A percentile compares a stretch with the other conserved stretches of the same genome.
Evolutionary conservation across 2,888 invertebrate species (phyloP).

Genomic region (Ophioninae sp.): DNA sequence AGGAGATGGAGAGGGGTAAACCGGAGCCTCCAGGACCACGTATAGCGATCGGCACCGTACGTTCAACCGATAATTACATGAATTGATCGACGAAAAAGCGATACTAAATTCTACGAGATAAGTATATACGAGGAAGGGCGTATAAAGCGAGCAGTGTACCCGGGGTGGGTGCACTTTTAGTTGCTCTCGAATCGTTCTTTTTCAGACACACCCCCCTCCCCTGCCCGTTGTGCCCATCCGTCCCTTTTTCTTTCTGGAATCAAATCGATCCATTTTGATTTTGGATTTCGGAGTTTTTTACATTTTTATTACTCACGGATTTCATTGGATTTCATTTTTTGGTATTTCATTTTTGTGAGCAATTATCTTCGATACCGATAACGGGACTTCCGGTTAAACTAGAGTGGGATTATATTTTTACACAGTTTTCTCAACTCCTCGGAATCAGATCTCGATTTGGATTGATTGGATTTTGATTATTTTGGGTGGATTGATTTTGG

Average conservation of each 20-base stretch:
- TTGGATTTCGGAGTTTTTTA: no score
- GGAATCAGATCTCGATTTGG: no score
- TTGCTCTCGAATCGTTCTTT: not conserved
- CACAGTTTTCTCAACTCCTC: no score
- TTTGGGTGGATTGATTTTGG: no score
- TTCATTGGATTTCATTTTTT: no score
- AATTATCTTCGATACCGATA: no score
- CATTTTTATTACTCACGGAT: no score
- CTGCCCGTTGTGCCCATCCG: no score
- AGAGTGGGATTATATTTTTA: no score
- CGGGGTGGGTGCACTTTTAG: not conserved
- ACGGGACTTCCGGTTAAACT: no score
- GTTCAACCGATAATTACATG: constrained; percentile 59
- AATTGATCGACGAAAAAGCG: constrained; percentile 58
- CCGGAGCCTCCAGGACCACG: constrained; percentile 17
- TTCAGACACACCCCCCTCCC: not conserved
- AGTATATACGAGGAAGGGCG: constrained; percentile 26
- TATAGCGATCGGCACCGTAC: constrained; percentile 39
- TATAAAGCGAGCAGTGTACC: not conserved
- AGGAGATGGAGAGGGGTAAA: not conserved
- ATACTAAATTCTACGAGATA: constrained; percentile 48
- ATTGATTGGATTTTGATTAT: no score
- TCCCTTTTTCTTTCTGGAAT: not conserved
- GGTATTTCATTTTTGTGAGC: no score
- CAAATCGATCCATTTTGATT: not conserved